Percentiles rank a stretch among this genome's conserved stretches.
These are phyloP conservation scores for Leptinotarsa texana DNA, from an alignment of 1,140 invertebrate species.

Conservation along the genomic window DNA sequence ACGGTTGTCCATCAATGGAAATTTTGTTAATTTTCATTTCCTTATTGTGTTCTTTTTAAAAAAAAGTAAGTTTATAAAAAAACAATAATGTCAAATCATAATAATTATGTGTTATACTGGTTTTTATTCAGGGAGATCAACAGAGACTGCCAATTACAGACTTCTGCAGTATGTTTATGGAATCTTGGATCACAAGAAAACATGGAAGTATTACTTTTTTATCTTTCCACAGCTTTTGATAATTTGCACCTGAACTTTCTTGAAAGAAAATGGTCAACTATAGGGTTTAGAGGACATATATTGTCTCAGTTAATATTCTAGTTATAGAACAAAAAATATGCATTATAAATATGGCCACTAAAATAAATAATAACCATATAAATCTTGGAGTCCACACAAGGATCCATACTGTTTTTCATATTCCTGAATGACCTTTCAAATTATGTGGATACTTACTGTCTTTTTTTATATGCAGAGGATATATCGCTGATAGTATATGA, in stretches of 20 bases:
- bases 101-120: neutral
- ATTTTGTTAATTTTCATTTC: too few species aligned
- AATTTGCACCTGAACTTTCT: neutral
- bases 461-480: neutral
- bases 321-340: neutral
- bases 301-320: neutral
- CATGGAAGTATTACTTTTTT: neutral
- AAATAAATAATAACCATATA: neutral
- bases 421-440: neutral
- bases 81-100: neutral
- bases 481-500: neutral
- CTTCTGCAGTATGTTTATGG: neutral
- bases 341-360: neutral
- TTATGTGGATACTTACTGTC: neutral
- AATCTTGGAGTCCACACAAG: neutral
- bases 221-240: too few species aligned
- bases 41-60: too few species aligned
- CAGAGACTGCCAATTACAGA: neutral
- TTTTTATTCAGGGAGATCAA: neutral
- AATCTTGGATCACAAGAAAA: neutral
- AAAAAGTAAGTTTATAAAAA: too few species aligned
- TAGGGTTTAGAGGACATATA: neutral
- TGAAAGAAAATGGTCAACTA: neutral
- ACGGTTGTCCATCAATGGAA: too few species aligned
- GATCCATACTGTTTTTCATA: neutral